Evolutionary conservation across 1,140 invertebrate species (phyloP), one percentile per base, ranked within the genome.

Genomic region (Diachasma alloeum): DNA sequence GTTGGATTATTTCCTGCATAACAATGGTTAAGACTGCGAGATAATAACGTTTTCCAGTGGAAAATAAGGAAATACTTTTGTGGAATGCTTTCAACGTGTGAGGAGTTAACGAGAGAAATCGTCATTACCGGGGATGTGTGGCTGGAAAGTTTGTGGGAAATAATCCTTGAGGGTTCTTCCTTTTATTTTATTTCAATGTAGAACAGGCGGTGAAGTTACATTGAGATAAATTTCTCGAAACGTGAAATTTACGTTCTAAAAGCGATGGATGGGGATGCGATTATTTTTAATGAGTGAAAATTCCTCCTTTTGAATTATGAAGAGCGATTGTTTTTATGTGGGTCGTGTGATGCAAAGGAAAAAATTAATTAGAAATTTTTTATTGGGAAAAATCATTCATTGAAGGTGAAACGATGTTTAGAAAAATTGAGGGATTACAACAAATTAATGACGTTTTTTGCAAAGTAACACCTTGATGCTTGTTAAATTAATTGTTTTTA

Each of bases 1-100:
- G 59, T 66, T 66, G 66, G 66, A 68, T 68, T 68, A 68, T 68
- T 37, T 39, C 17, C 31, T 19, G 66, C 11, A 37, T 68, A 31
- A 53, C 48, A 53, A 63, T 63, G 10, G 39, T 42, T 42, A 42
- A 42, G 39, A 42, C 39, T 42, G 6, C 6, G 39, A 42, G 39
- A 42, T 42, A 13, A 42, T 42, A 42, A 42, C 39, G 39, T 42
- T 42, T 42, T 42, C 9, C 13, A 42, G 4, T 10, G 39, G 13
- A 42, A 42, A 42, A 42, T 42, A 42, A 42, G 39, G 10, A 42
- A 42, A 42, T 42, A 42, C 48, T 19, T 15, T 53, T 53, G 48
- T n/a, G 48, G 17, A 17, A 17, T n/a, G 6, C n/a, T 53, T 6
- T 17, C 39, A 42, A 17, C n/a, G 17, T 53, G 48, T n/a, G 48